These are phyloP conservation scores for Seriola dumerili DNA, from an alignment of 2,113 vertebrate species.

Conservation along the genomic window DNA sequence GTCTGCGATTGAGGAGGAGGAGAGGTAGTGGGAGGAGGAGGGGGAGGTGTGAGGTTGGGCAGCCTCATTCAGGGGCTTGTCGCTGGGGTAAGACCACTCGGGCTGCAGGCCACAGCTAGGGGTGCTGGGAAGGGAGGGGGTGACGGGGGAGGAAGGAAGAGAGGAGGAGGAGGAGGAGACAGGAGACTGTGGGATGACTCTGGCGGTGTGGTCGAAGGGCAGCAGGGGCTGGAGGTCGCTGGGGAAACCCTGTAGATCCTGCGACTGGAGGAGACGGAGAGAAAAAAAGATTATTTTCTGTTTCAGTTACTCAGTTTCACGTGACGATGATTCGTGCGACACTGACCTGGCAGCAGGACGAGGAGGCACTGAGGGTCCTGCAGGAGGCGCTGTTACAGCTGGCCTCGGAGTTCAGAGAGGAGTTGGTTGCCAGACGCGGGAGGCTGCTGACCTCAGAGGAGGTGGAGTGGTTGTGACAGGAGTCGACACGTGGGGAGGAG, in stretches of 20 bases:
- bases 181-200: slow-evolving; percentile 39
- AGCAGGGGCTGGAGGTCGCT: slow-evolving; percentile 52
- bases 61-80: slow-evolving; percentile 32
- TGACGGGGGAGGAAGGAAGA: slow-evolving; percentile 40
- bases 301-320: not conserved
- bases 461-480: slow-evolving; percentile 53
- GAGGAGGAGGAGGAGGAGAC: slow-evolving; percentile 76
- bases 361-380: slow-evolving; percentile 75
- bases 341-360: slow-evolving; percentile 67
- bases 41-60: slow-evolving; percentile 57
- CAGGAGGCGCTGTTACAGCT: slow-evolving; percentile 71
- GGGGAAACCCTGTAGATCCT: slow-evolving; percentile 71
- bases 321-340: not conserved
- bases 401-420: slow-evolving; percentile 80
- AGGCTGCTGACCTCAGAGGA: slow-evolving; percentile 79
- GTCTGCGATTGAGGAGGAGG: slow-evolving; percentile 71
- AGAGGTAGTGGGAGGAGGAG: slow-evolving; percentile 82
- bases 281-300: not conserved
- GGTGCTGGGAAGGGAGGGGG: slow-evolving; percentile 82
- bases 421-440: slow-evolving; percentile 54
- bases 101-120: slow-evolving; percentile 36
- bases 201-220: slow-evolving; percentile 33
- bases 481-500: slow-evolving; percentile 83
- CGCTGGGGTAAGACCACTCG: slow-evolving; percentile 67
- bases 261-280: slow-evolving; percentile 74